Conservation (phyloP, 35 echinoderm and acorn worm species). For the Nesometra sesokonis region DNA sequence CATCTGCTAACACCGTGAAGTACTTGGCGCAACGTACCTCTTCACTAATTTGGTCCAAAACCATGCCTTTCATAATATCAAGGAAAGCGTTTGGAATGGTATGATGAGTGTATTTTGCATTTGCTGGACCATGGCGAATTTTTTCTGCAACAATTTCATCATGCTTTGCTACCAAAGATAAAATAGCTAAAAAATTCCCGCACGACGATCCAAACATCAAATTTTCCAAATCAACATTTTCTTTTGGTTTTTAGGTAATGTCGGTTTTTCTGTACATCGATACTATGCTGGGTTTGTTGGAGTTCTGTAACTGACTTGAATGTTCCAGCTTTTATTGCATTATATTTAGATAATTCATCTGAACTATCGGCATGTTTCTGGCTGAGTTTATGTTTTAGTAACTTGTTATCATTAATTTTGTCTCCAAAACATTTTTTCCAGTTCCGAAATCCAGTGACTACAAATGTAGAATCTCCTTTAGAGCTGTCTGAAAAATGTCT, state of each 20-base stretch:
- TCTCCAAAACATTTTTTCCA: neutral
- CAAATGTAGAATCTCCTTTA: too few species aligned
- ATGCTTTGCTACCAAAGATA: neutral
- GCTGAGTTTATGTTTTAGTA: neutral
- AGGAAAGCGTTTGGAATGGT: neutral
- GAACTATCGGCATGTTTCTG: neutral
- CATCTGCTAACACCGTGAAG: neutral
- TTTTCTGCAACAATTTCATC: neutral
- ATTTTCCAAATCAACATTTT: neutral
- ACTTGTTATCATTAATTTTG: neutral
- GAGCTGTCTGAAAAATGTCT: neutral
- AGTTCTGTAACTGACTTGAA: too few species aligned
- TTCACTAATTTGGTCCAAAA: neutral
- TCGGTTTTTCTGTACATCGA: too few species aligned
- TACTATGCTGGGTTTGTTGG: too few species aligned
- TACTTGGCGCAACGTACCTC: neutral
- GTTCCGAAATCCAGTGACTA: too few species aligned
- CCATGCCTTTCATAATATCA: conserved; percentile 1
- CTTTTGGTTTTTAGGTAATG: neutral
- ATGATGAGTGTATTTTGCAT: conserved; percentile 3
- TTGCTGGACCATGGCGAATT: neutral
- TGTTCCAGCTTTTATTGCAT: too few species aligned
- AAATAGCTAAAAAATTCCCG: neutral
- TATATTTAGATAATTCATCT: neutral
- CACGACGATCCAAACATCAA: neutral